These are phyloP conservation scores for Phoeniculus purpureus DNA, from an alignment of 2,797 vertebrate genomes.

Conservation along the genomic window DNA sequence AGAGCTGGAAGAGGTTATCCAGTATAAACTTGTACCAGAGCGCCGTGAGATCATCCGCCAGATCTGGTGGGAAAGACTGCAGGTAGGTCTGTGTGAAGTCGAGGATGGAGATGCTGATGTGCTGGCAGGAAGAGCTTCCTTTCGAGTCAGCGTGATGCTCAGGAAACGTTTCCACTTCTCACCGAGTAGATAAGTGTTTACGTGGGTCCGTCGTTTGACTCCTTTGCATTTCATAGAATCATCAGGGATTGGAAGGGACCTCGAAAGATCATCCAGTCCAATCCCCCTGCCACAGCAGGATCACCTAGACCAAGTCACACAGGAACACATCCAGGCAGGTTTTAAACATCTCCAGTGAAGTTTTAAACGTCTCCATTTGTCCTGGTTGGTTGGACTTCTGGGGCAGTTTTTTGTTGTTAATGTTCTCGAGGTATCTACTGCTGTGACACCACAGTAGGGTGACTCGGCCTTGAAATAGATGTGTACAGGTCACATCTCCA, in stretches of 20 bases:
- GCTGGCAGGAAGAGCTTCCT: neutral
- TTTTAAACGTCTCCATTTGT: too few species aligned
- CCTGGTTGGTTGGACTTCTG: neutral
- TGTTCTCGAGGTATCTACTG: neutral
- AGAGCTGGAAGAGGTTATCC: conserved; percentile 98
- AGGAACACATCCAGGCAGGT: too few species aligned
- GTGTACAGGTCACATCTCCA: neutral
- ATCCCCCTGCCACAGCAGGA: too few species aligned
- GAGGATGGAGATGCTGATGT: neutral
- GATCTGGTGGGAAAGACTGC: conserved; percentile 98
- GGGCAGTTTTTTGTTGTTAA: neutral
- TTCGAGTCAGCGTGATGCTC: neutral
- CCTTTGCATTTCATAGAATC: too few species aligned
- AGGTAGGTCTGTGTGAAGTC: conserved; percentile 77
- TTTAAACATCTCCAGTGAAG: too few species aligned
- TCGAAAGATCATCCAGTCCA: too few species aligned
- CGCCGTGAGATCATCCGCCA: conserved; percentile 97
- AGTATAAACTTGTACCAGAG: conserved; percentile 98
- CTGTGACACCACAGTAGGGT: neutral
- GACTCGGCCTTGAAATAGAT: neutral
- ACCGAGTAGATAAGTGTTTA: neutral
- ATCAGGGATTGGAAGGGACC: too few species aligned
- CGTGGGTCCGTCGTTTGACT: neutral
- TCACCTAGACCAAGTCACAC: too few species aligned
- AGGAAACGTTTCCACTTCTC: neutral